Percentiles rank a stretch among this genome's conserved stretches.
phyloP scores from a whole-genome alignment of 2,797 vertebrate species.

The Sylvia borin region DNA sequence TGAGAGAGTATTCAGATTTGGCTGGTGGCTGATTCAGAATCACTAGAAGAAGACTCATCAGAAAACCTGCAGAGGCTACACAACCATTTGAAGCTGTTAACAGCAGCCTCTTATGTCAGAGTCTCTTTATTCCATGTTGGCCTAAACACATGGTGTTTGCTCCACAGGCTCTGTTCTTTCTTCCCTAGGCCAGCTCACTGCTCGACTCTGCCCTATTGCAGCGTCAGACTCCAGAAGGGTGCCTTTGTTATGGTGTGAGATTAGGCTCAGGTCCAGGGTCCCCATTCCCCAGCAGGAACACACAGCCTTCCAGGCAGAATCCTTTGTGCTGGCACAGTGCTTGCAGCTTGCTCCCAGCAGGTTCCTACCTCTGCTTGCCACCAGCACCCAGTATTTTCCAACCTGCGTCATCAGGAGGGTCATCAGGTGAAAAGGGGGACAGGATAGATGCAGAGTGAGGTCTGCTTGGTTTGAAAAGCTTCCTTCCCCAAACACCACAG shows the following conservation, averaged over 20 bases:
- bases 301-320: background rate
- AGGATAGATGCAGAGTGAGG: background rate
- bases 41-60: background rate
- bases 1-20: background rate
- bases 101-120: constrained; percentile 47
- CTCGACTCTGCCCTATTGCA: background rate
- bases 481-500: background rate
- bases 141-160: constrained; percentile 6
- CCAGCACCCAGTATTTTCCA: background rate
- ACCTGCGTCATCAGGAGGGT: background rate
- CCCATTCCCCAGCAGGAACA: background rate
- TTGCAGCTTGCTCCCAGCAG: background rate
- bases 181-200: background rate
- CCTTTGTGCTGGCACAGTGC: background rate
- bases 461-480: background rate
- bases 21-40: constrained; percentile 22
- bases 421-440: background rate
- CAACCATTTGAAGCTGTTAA: background rate
- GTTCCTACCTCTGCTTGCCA: background rate
- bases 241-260: background rate
- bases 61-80: constrained; percentile 51
- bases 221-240: constrained; percentile 14
- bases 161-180: constrained; percentile 21
- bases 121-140: constrained; percentile 32
- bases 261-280: background rate